Evolutionary conservation across 2,888 invertebrate species (phyloP).

Genomic region (Acrobasis consociella): DNA sequence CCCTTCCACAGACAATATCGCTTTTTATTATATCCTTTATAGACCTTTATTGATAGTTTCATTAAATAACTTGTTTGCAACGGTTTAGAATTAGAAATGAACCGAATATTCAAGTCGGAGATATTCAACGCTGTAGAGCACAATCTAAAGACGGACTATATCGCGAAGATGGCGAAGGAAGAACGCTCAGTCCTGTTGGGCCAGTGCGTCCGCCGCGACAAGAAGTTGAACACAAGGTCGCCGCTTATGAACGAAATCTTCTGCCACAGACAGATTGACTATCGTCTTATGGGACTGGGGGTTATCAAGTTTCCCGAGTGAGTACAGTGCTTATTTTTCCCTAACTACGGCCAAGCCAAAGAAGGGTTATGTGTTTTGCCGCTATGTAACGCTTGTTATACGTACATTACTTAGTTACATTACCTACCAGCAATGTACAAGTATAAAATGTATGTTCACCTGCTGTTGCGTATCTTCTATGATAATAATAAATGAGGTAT

Average conservation of each 20-base stretch:
- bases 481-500: no score
- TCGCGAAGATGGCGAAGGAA: slow-evolving; percentile 65
- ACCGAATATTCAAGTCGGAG: slow-evolving; percentile 83
- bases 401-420: no score
- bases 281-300: slow-evolving; percentile 82
- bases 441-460: no score
- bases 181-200: slow-evolving; percentile 82
- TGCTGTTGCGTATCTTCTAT: no score
- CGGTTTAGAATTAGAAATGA: slow-evolving; percentile 81
- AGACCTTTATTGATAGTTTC: background rate
- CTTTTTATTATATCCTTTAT: background rate
- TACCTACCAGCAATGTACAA: no score
- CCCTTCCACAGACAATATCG: no score
- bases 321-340: slow-evolving; percentile 31
- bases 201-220: slow-evolving; percentile 72
- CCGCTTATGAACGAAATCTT: slow-evolving; percentile 84
- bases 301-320: slow-evolving; percentile 61
- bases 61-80: background rate
- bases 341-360: no score
- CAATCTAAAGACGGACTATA: slow-evolving; percentile 59
- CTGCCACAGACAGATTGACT: slow-evolving; percentile 80
- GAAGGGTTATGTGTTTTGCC: no score
- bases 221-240: slow-evolving; percentile 82
- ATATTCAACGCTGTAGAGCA: slow-evolving; percentile 83
- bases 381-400: no score